These are phyloP conservation scores for Callocephalon fimbriatum DNA, from an alignment of 2,113 vertebrate species.

Conservation along the genomic window DNA sequence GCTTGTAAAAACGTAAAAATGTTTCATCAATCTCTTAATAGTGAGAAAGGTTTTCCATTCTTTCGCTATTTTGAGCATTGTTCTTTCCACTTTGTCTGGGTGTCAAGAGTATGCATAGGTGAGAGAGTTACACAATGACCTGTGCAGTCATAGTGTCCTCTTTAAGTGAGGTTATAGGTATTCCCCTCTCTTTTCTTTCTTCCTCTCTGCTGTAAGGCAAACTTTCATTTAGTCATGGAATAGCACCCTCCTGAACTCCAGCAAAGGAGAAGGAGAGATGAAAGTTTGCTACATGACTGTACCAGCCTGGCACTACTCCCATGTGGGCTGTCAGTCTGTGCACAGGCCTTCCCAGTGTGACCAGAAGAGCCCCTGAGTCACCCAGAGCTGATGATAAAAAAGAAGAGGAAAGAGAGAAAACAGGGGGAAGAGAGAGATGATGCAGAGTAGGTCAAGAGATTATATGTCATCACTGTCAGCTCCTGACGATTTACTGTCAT, in stretches of 20 bases:
- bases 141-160: not conserved
- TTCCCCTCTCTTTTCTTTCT: not conserved
- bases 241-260: not conserved
- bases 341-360: not conserved
- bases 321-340: not conserved
- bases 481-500: not conserved
- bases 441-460: not conserved
- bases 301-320: not conserved
- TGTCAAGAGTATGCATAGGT: not conserved
- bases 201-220: not conserved
- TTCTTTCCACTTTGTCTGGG: not conserved
- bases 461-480: not conserved
- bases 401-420: not conserved
- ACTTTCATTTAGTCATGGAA: not conserved
- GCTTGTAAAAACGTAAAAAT: slow-evolving; percentile 9
- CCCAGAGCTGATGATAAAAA: not conserved
- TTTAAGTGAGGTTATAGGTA: not conserved
- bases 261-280: not conserved
- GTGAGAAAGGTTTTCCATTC: not conserved
- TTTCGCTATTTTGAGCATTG: not conserved
- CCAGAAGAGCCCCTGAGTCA: not conserved
- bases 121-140: not conserved
- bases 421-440: not conserved
- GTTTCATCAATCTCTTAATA: not conserved
- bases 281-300: not conserved